Percentiles rank a stretch among this genome's conserved stretches.
Conservation (phyloP, 2,888 invertebrate genomes). For the Epinotia ramella region DNA sequence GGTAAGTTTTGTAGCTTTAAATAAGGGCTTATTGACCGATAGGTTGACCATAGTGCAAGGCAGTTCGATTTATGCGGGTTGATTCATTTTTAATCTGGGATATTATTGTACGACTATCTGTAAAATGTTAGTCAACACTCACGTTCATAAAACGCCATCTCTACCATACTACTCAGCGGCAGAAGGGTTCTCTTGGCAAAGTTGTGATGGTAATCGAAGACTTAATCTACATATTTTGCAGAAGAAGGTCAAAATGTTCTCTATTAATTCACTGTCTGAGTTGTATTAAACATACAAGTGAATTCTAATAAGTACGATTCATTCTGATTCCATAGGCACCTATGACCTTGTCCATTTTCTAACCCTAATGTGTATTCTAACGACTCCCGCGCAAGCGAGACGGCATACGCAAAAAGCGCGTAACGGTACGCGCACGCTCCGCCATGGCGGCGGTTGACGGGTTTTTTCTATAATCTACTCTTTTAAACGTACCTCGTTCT, state of each 20-base stretch:
- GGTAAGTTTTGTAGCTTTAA: background rate
- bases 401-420: constrained; percentile 41
- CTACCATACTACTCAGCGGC: too few relatives aligned
- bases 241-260: too few relatives aligned
- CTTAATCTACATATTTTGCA: too few relatives aligned
- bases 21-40: background rate
- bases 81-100: background rate
- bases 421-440: constrained; percentile 46
- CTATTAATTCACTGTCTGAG: too few relatives aligned
- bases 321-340: background rate
- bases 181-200: too few relatives aligned
- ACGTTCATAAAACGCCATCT: too few relatives aligned
- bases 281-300: too few relatives aligned
- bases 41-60: background rate
- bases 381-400: constrained; percentile 24
- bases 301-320: background rate
- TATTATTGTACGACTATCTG: too few relatives aligned
- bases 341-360: constrained; percentile 46
- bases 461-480: constrained; percentile 45
- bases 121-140: too few relatives aligned
- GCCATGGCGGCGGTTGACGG: constrained; percentile 31
- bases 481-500: constrained; percentile 31
- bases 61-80: background rate
- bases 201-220: too few relatives aligned
- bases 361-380: constrained; percentile 35